Percentiles rank a stretch among this genome's conserved stretches.
Evolutionary conservation across 1,140 invertebrate species (phyloP).

Genomic region (Microplitis mediator): DNA sequence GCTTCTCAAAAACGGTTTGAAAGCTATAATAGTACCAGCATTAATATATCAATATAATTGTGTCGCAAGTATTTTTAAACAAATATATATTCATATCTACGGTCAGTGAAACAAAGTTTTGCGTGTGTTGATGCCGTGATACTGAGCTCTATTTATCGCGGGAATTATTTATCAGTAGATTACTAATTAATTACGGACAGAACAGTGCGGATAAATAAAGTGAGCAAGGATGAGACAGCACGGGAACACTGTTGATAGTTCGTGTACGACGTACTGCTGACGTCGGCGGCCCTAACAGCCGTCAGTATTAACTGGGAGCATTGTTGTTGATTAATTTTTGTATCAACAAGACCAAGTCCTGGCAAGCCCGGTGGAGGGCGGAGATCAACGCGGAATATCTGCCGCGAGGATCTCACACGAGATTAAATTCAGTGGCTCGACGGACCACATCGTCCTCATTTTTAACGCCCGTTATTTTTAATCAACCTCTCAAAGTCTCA

Average conservation of each 20-base stretch:
- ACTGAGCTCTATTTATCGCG: neutral
- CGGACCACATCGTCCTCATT: neutral
- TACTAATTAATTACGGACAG: neutral
- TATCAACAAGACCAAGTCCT: neutral
- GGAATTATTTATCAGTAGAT: neutral
- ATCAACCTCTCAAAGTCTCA: too few relatives aligned
- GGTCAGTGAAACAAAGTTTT: neutral
- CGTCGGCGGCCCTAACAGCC: conserved; percentile 9
- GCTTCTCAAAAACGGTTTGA: too few relatives aligned
- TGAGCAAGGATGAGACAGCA: conserved; percentile 33
- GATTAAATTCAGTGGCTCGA: neutral
- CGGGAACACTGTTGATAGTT: conserved; percentile 18
- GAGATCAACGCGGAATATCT: conserved; percentile 13
- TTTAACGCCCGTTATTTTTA: neutral
- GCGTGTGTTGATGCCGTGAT: neutral
- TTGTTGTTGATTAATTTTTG: too few relatives aligned
- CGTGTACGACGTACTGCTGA: conserved; percentile 19
- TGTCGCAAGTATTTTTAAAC: neutral
- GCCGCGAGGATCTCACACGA: conserved; percentile 24
- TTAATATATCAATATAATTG: neutral
- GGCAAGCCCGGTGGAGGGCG: conserved; percentile 28
- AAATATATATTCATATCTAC: neutral
- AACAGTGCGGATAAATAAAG: neutral
- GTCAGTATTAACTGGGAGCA: too few relatives aligned
- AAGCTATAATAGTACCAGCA: neutral